Evolutionary conservation across 2,113 vertebrate genomes (phyloP).

Genomic region (Nothocercus nigrocapillus): DNA sequence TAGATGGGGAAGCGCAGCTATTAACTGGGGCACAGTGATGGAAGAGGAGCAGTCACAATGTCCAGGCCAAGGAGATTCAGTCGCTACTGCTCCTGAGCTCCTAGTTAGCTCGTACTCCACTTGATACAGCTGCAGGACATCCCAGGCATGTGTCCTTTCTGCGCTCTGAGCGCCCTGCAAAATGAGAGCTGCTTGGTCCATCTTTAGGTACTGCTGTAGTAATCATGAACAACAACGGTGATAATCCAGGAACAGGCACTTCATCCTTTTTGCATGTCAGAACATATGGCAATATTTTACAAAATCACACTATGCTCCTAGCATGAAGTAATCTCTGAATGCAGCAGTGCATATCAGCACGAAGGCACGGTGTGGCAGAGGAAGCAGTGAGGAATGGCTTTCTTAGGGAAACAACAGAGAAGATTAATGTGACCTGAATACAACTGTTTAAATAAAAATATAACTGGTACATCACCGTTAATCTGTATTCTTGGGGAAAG

Average conservation of each 20-base stretch:
- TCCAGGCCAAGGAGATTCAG: not conserved
- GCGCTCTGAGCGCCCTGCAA: not conserved
- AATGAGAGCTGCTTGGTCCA: not conserved
- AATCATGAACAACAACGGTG: not conserved
- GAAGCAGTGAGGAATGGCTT: not conserved
- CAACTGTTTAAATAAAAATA: not conserved
- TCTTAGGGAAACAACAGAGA: not conserved
- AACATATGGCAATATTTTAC: not conserved
- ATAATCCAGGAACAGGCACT: not conserved
- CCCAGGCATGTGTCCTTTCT: not conserved
- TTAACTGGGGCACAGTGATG: not conserved
- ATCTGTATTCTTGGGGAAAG: not conserved
- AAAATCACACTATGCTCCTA: not conserved
- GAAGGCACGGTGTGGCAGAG: not conserved
- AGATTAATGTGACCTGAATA: not conserved
- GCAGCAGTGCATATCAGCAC: not conserved
- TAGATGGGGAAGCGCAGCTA: not conserved
- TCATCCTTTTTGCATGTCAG: not conserved
- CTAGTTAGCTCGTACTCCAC: not conserved
- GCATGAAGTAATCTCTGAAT: not conserved
- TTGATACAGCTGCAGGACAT: not conserved
- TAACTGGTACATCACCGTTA: not conserved
- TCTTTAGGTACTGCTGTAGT: not conserved
- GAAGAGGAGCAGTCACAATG: not conserved
- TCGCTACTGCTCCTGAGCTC: not conserved